Evolutionary conservation across 1,140 invertebrate species (phyloP).

Genomic region (Hyposmocoma kahamanoa): DNA sequence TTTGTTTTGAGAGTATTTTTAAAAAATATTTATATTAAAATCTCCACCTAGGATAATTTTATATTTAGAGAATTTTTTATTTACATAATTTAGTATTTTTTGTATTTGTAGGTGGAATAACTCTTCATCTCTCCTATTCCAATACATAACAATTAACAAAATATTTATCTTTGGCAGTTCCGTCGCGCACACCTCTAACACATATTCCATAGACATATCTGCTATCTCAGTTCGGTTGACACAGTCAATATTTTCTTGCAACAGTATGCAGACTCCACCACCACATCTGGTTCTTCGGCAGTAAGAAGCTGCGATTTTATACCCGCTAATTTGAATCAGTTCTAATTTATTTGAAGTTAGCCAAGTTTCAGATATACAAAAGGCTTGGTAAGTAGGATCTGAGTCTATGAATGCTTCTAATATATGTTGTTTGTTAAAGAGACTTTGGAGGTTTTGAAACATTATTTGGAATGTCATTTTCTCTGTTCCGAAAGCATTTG

Average conservation of each 20-base stretch:
- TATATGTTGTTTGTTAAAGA: conserved; percentile 9
- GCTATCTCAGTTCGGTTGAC: conserved; percentile 1
- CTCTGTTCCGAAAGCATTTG: no score
- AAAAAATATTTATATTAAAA: conserved; percentile 3
- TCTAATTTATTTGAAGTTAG: background rate
- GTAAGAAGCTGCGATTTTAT: conserved; percentile 5
- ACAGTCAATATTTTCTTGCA: background rate
- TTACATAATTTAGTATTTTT: conserved; percentile 2
- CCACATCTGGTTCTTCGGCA: background rate
- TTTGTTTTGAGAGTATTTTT: background rate
- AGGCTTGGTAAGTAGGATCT: conserved; percentile 5
- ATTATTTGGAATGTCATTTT: no score
- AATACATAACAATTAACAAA: conserved; percentile 1
- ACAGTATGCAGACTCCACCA: conserved; percentile 2
- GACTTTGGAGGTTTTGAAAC: conserved; percentile 13
- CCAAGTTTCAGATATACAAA: conserved; percentile 10
- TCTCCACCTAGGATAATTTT: conserved; percentile 2
- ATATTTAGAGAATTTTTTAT: conserved; percentile 2
- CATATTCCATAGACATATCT: conserved; percentile 5
- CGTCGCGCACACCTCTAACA: conserved; percentile 1
- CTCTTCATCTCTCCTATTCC: conserved; percentile 5
- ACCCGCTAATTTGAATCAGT: background rate
- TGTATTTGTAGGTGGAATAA: background rate
- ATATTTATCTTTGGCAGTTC: conserved; percentile 1
- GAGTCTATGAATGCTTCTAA: conserved; percentile 9